A percentile compares a stretch with the other conserved stretches of the same genome.
Evolutionary conservation across 2,113 vertebrate species (phyloP).

Genomic region (Macroglossus sobrinus): DNA sequence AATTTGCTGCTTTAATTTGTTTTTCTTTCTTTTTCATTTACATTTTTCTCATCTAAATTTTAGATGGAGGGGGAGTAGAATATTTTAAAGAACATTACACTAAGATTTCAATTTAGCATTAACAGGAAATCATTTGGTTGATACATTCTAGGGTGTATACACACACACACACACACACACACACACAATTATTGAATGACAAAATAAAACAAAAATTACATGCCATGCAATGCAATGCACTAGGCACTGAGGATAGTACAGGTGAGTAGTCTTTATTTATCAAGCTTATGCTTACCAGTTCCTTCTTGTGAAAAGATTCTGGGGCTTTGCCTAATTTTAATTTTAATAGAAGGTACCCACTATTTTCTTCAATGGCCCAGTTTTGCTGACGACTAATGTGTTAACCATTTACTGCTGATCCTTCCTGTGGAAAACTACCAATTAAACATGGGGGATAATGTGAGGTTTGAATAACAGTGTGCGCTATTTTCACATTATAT

Average conservation of each 20-base stretch:
- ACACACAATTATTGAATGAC: background rate
- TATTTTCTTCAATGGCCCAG: background rate
- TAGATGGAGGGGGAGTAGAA: background rate
- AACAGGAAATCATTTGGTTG: background rate
- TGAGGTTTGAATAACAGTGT: background rate
- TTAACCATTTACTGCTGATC: background rate
- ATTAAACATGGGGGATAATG: background rate
- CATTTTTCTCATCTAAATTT: background rate
- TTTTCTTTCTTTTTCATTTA: constrained; percentile 4
- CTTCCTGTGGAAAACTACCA: background rate
- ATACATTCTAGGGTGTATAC: background rate
- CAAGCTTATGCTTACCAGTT: background rate
- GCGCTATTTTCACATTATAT: background rate
- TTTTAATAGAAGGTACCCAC: background rate
- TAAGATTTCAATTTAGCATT: background rate
- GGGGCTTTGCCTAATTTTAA: background rate
- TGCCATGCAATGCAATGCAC: background rate
- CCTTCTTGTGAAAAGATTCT: background rate
- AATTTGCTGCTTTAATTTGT: background rate
- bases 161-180: background rate
- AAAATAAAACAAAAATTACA: background rate
- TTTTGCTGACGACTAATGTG: background rate
- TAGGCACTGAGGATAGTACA: background rate
- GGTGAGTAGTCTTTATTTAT: background rate
- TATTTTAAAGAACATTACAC: background rate